Percentiles rank a stretch among this genome's conserved stretches.
Evolutionary conservation across 2,888 invertebrate genomes (phyloP).

Genomic region (Coenonympha glycerion): DNA sequence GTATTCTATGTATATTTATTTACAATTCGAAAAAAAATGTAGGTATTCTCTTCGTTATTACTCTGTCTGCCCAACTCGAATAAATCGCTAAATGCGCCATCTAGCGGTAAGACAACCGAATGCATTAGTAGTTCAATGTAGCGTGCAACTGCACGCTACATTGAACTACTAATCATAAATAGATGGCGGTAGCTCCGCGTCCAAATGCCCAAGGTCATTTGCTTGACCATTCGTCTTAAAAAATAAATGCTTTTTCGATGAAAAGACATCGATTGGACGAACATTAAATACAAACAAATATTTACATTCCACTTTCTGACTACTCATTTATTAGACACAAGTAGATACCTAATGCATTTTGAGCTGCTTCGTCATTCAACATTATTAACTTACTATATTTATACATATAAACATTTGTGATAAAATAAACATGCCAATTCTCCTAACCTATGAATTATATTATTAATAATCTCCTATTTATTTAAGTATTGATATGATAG

Average conservation of each 20-base stretch:
- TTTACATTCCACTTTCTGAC: constrained; percentile 48
- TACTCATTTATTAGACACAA: background rate
- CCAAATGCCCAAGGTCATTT: no score
- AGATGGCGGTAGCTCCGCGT: no score
- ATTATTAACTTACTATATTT: constrained; percentile 6
- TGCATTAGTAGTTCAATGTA: no score
- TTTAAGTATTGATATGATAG: constrained; percentile 51
- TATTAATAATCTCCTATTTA: constrained; percentile 30
- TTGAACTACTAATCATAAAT: no score
- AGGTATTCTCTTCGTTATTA: no score
- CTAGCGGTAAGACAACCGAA: no score
- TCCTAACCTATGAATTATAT: constrained; percentile 41
- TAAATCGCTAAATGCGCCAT: no score
- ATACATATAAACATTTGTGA: constrained; percentile 39
- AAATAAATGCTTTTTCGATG: constrained; percentile 60
- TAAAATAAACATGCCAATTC: constrained; percentile 42
- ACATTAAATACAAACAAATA: constrained; percentile 56
- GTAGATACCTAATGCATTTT: background rate
- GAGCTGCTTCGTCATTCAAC: background rate
- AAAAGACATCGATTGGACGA: constrained; percentile 49
- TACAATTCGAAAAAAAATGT: no score
- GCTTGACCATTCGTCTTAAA: no score
- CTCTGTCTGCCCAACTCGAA: no score
- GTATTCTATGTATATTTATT: no score
- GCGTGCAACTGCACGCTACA: no score